Percentiles rank a stretch among this genome's conserved stretches.
phyloP scores from a whole-genome alignment of 2,888 invertebrate species.

The Campopleginae sp. region DNA sequence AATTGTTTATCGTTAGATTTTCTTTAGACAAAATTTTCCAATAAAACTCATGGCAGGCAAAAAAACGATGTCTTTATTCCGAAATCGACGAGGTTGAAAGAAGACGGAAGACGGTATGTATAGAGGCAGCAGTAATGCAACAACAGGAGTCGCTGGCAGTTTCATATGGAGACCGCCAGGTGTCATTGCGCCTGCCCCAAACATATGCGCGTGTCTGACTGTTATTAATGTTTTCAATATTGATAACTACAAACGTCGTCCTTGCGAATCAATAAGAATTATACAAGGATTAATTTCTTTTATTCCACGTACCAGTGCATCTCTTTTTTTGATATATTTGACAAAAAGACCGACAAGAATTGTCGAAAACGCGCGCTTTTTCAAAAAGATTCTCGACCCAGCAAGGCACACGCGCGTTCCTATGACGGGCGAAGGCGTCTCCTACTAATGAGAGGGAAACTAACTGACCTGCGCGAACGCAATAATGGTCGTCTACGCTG shows the following conservation, averaged over 20 bases:
- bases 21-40: neutral
- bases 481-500: neutral
- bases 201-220: conserved; percentile 39
- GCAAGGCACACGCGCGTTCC: neutral
- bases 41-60: neutral
- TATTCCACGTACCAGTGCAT: neutral
- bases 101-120: neutral
- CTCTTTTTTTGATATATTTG: neutral
- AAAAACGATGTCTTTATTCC: neutral
- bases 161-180: conserved; percentile 58
- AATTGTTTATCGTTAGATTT: neutral
- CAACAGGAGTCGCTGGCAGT: conserved; percentile 25
- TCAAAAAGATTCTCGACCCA: neutral
- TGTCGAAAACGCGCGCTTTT: neutral
- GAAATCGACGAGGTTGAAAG: conserved; percentile 25
- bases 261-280: neutral
- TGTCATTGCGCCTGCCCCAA: conserved; percentile 61
- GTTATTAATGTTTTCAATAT: neutral
- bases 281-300: neutral
- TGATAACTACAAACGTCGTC: neutral
- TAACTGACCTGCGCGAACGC: neutral
- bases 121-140: conserved; percentile 25
- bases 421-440: too few relatives aligned
- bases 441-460: neutral
- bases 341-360: neutral